These are phyloP conservation scores for Nasonovia ribisnigri DNA, from an alignment of 2,888 invertebrate species.

Conservation along the genomic window DNA sequence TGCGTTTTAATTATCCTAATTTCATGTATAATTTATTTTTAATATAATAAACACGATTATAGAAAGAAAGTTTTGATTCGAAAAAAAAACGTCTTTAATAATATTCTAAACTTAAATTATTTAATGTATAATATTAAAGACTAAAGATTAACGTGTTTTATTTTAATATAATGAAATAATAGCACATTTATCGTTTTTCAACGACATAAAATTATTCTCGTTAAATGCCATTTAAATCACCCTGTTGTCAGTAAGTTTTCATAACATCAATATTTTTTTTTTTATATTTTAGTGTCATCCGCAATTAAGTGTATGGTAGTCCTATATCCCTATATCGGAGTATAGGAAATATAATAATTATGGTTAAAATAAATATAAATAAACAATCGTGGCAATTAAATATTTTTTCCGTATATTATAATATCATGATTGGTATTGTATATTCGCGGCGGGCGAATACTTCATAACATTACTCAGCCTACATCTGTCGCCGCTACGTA, in stretches of 20 bases:
- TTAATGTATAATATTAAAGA: neutral
- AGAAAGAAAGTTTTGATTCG: too few relatives aligned
- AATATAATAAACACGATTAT: too few relatives aligned
- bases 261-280: neutral
- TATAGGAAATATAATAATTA: neutral
- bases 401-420: neutral
- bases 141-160: neutral
- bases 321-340: neutral
- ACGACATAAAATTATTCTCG: neutral
- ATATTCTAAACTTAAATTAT: neutral
- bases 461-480: neutral
- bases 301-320: neutral
- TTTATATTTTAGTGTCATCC: neutral
- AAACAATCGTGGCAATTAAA: neutral
- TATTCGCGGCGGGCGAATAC: neutral
- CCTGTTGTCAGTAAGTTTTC: too few relatives aligned
- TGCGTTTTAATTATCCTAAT: too few relatives aligned
- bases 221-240: neutral
- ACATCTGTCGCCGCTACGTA: neutral
- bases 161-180: neutral
- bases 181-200: neutral
- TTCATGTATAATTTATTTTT: too few relatives aligned
- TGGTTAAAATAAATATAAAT: neutral
- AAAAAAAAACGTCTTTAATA: too few relatives aligned
- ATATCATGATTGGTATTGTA: neutral